Conservation (phyloP, 2,113 vertebrate species). For the Genyomyrus donnyi region DNA sequence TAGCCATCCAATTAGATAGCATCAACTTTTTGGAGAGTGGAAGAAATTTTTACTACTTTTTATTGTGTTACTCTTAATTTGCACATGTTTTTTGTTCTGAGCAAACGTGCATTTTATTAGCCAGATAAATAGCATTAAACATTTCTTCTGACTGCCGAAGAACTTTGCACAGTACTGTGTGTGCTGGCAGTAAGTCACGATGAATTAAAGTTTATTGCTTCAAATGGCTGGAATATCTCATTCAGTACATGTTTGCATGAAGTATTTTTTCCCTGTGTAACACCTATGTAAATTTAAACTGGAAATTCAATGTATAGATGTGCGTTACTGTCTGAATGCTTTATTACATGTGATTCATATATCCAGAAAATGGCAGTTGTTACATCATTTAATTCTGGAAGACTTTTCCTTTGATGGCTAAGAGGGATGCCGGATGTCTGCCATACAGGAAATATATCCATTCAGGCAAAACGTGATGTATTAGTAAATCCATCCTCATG, state of each 20-base stretch:
- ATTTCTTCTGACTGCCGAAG: too few relatives aligned
- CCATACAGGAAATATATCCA: not conserved
- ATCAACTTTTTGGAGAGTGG: too few relatives aligned
- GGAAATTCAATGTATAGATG: not conserved
- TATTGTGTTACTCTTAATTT: too few relatives aligned
- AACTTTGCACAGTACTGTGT: not conserved
- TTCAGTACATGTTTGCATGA: not conserved
- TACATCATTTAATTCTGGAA: not conserved
- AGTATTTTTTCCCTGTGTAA: not conserved
- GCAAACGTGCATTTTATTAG: too few relatives aligned
- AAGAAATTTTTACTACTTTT: too few relatives aligned
- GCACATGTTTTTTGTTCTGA: too few relatives aligned
- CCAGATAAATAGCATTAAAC: too few relatives aligned
- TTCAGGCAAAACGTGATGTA: not conserved
- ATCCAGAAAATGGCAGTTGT: not conserved
- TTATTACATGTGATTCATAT: not conserved
- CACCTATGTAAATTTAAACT: not conserved
- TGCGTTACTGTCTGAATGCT: not conserved
- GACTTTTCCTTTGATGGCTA: not conserved
- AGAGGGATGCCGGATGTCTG: not conserved
- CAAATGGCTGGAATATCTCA: not conserved
- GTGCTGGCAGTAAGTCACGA: not conserved
- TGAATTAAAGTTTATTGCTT: not conserved
- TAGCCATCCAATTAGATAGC: too few relatives aligned
- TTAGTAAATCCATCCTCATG: not conserved